Percentiles rank a stretch among this genome's conserved stretches.
phyloP scores from a whole-genome alignment of 2,113 vertebrate genomes.

The Atlantisia rogersi region DNA sequence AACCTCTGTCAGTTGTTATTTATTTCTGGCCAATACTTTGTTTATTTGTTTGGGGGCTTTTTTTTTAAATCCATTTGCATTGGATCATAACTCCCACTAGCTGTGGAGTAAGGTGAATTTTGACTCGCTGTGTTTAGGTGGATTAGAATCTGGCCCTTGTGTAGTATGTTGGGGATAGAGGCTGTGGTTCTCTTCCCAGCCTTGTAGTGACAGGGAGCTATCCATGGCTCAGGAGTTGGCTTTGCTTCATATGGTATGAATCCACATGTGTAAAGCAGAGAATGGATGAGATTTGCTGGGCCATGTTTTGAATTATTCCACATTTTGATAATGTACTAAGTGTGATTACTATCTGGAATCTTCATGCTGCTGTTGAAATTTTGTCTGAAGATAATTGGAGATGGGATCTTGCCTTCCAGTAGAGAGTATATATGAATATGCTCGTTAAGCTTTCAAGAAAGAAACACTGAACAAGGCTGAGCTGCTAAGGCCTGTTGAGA shows the following conservation, averaged over 20 bases:
- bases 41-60: neutral
- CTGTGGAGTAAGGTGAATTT: neutral
- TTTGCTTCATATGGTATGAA: neutral
- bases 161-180: neutral
- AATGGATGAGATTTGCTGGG: neutral
- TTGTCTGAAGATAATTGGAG: neutral
- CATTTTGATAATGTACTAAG: neutral
- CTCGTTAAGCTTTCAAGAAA: neutral
- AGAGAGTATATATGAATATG: neutral
- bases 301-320: neutral
- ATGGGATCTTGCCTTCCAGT: neutral
- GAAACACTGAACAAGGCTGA: neutral
- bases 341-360: neutral
- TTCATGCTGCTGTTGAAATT: neutral
- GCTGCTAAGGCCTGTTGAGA: neutral
- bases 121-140: neutral
- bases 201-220: neutral
- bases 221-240: conserved; percentile 7
- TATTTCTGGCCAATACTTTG: neutral
- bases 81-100: neutral
- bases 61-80: neutral
- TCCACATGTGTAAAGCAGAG: neutral
- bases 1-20: neutral
- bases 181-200: neutral
- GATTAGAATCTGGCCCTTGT: conserved; percentile 8